Conservation (phyloP, 2,797 vertebrate genomes). For the Alauda arvensis region DNA sequence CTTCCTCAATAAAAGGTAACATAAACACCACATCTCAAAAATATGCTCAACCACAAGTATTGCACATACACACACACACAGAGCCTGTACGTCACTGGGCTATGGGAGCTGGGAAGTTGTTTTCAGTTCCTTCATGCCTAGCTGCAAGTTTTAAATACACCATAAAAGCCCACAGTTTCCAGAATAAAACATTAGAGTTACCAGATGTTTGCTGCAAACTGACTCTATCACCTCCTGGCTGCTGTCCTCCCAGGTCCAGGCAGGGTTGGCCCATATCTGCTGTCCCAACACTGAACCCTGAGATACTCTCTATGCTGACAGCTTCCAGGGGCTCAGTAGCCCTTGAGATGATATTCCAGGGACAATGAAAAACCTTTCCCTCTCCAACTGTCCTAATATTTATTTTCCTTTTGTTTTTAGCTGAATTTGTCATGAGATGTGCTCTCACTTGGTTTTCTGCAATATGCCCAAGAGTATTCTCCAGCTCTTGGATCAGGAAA, state of each 20-base stretch:
- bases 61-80: background rate
- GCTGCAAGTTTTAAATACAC: background rate
- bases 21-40: conserved; percentile 14
- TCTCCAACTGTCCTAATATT: background rate
- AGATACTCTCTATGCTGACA: background rate
- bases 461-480: background rate
- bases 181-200: background rate
- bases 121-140: background rate
- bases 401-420: background rate
- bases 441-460: background rate
- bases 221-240: background rate
- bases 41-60: background rate
- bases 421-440: background rate
- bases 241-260: background rate
- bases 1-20: conserved; percentile 43
- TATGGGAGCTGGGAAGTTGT: background rate
- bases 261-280: background rate
- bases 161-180: background rate
- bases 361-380: background rate
- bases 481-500: background rate
- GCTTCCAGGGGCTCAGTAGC: background rate
- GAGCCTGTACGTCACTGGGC: background rate
- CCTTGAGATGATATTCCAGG: background rate
- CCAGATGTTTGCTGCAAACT: background rate
- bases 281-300: background rate